Evolutionary conservation across 2,113 vertebrate genomes (phyloP), one percentile per base, ranked within the genome.

Genomic region (Stomatorhinus ivindoensis): DNA sequence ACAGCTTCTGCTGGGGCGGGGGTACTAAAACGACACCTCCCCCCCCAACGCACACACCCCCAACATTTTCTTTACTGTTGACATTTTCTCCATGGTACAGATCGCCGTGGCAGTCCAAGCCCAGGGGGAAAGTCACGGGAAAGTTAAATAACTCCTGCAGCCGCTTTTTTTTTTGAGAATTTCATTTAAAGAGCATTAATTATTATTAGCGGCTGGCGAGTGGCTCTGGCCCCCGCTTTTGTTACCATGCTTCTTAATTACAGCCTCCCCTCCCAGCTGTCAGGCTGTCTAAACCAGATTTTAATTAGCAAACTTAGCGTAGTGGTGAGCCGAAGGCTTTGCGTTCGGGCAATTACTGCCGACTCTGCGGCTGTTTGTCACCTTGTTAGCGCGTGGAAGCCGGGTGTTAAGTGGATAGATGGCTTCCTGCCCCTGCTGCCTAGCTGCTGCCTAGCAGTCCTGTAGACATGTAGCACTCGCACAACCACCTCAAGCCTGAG

Each of bases 31-130:
- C 89, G 93, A 91, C 51, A 13, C 87, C 92, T n/a, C 48, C 69
- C 83, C 83, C 84, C 55, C 94, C 94, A 44, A 84, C 3, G 39
- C 82, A 84, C 42, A 84, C 82, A 47, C 82, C 47, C 94, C 94
- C 94, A 65, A 94, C 93, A 93, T 93, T 93, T 91, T 90, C 89
- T 89, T 55, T 94, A 96, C 94, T 99, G 98, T 99, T 99, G 98
- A 99, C 98, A 98, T 97, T 97, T 97, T 97, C 96, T 96, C 97
- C 95, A 96, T 98, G 97, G 97, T 97, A 96, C 96, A 97, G 96
- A 92, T 95, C 95, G 95, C 96, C 95, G 95, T 95, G 96, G 96
- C 95, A 96, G 96, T 92, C 95, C 96, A 95, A 93, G 93, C 93
- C 91, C 92, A 91, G 89, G 93, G 87, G 58, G 93, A 95, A 94